Percentiles rank a stretch among this genome's conserved stretches.
These are phyloP conservation scores for Cichlasoma orientale DNA, from an alignment of 2,797 vertebrate genomes.

Conservation along the genomic window DNA sequence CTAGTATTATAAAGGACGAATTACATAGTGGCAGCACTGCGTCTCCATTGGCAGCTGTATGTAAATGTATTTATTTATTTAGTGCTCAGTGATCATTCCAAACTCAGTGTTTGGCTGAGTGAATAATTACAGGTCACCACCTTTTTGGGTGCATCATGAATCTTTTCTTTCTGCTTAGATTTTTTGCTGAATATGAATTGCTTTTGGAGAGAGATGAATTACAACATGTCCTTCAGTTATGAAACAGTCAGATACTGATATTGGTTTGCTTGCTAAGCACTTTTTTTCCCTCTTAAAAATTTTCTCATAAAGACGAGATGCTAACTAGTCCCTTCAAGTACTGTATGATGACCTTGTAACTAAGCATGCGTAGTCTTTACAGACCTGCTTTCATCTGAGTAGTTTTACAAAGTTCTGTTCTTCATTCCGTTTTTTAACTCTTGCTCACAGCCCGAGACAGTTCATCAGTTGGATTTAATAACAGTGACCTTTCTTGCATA, in stretches of 20 bases:
- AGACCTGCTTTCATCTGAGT: accelerated
- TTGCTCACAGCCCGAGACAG: no score
- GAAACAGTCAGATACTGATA: background rate
- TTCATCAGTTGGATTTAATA: no score
- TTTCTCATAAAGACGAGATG: background rate
- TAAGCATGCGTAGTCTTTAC: background rate
- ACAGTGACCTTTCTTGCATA: no score
- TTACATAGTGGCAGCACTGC: background rate
- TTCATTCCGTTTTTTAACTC: no score
- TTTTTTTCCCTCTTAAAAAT: no score
- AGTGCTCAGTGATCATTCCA: background rate
- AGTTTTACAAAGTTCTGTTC: background rate
- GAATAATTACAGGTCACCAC: background rate
- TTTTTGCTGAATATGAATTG: background rate
- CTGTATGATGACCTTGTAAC: background rate
- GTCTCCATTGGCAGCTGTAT: background rate
- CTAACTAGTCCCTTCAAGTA: background rate
- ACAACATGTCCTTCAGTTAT: background rate
- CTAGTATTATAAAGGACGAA: background rate
- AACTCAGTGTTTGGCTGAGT: background rate
- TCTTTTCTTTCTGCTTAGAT: background rate
- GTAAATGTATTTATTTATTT: no score
- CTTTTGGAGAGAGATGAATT: background rate
- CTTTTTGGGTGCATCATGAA: background rate
- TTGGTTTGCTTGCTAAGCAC: background rate